Evolutionary conservation across 2,113 vertebrate genomes (phyloP).

Genomic region (Cisticola juncidis): DNA sequence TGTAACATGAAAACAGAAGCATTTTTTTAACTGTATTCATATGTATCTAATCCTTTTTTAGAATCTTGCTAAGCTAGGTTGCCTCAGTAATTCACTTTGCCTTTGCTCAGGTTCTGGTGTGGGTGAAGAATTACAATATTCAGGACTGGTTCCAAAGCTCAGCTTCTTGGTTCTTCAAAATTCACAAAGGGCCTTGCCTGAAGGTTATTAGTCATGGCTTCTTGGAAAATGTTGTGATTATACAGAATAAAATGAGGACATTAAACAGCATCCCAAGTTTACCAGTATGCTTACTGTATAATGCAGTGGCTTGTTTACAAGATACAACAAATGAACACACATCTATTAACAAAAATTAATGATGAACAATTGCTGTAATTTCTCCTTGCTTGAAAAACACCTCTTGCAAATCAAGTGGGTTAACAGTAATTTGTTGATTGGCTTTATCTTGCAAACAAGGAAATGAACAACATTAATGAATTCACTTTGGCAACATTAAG

Average conservation of each 20-base stretch:
- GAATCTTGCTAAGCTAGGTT: slow-evolving; percentile 12
- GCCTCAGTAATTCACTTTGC: slow-evolving; percentile 33
- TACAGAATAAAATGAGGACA: slow-evolving; percentile 32
- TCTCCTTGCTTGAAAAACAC: slow-evolving; percentile 42
- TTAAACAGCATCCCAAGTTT: slow-evolving; percentile 18
- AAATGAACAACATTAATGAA: not conserved
- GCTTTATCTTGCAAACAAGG: slow-evolving; percentile 15
- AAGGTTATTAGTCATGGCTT: slow-evolving; percentile 49
- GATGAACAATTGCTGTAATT: slow-evolving; percentile 38
- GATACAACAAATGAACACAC: slow-evolving; percentile 13
- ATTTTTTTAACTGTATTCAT: slow-evolving; percentile 33
- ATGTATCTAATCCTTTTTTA: slow-evolving; percentile 23
- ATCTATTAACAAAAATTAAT: slow-evolving; percentile 57
- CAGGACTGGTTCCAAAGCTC: not conserved
- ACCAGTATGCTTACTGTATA: slow-evolving; percentile 1
- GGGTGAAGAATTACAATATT: slow-evolving; percentile 32
- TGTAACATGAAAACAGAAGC: not conserved
- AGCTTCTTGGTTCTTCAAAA: slow-evolving; percentile 21
- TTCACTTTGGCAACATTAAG: not conserved
- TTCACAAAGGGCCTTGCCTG: slow-evolving; percentile 12
- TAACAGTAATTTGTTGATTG: slow-evolving; percentile 20
- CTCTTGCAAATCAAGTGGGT: slow-evolving; percentile 22
- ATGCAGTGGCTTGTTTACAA: slow-evolving; percentile 53
- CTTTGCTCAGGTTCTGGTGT: slow-evolving; percentile 15
- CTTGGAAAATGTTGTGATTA: slow-evolving; percentile 29